These are phyloP conservation scores for Limosa lapponica DNA, from an alignment of 2,797 vertebrate species.

Conservation along the genomic window DNA sequence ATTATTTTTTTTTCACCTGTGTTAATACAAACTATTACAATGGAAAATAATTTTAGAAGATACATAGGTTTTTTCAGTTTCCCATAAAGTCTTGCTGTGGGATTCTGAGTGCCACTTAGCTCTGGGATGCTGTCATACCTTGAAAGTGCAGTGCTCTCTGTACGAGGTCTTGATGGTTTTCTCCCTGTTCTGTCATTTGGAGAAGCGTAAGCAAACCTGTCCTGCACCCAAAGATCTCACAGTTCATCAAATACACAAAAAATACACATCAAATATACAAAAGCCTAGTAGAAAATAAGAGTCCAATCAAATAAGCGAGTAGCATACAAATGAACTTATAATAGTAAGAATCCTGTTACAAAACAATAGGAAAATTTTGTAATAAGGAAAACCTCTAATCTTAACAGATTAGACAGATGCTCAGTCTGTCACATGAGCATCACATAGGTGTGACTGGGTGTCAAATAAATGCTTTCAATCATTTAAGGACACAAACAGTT, in stretches of 20 bases:
- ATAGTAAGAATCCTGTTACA: not conserved
- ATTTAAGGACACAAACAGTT: not conserved
- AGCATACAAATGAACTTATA: not conserved
- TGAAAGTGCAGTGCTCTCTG: not conserved
- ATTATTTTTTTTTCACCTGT: not conserved
- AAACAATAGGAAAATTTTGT: not conserved
- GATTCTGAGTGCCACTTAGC: not conserved
- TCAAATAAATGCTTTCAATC: not conserved
- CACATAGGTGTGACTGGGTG: not conserved
- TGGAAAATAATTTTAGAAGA: not conserved
- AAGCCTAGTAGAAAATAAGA: not conserved
- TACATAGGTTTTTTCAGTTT: rapidly evolving
- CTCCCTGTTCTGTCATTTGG: not conserved
- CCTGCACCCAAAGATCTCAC: not conserved
- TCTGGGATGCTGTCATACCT: not conserved
- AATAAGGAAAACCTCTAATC: not conserved
- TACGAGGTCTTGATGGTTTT: not conserved
- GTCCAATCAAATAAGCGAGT: not conserved
- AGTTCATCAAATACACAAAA: not conserved
- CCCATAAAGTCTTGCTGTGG: not conserved
- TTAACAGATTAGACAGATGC: too few species aligned
- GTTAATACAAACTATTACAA: not conserved
- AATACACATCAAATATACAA: not conserved
- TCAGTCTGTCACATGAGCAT: not conserved
- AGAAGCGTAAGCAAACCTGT: not conserved